Evolutionary conservation across 2,797 vertebrate species (phyloP).

Genomic region (Myotis pilosus): DNA sequence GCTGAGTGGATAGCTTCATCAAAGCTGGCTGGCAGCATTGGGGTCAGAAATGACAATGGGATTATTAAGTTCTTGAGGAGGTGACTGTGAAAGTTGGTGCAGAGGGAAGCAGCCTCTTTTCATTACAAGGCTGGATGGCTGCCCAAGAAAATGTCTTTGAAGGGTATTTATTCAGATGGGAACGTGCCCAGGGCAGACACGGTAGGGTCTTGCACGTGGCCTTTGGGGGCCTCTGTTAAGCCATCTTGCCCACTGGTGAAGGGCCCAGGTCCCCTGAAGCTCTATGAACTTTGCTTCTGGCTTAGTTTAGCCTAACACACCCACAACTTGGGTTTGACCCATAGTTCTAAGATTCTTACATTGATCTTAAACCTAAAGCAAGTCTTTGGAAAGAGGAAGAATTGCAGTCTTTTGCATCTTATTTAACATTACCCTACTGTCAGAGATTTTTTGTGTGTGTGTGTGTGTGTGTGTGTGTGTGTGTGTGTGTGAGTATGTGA

Average conservation of each 20-base stretch:
- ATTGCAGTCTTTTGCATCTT: slow-evolving; percentile 43
- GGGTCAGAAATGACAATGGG: not conserved
- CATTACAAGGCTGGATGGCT: not conserved
- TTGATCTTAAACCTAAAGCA: slow-evolving; percentile 49
- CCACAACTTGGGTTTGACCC: not conserved
- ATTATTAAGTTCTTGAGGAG: not conserved
- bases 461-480: no score
- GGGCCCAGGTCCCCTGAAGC: not conserved
- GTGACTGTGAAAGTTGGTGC: not conserved
- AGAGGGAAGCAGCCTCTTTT: not conserved
- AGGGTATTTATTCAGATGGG: not conserved
- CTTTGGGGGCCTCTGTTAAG: not conserved
- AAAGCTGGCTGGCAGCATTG: not conserved
- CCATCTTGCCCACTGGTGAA: not conserved
- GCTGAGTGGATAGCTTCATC: not conserved
- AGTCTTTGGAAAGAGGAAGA: slow-evolving; percentile 47
- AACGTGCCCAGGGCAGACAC: not conserved
- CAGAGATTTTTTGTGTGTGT: no score
- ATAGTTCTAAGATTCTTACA: not conserved
- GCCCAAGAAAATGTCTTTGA: not conserved
- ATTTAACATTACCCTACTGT: slow-evolving; percentile 25
- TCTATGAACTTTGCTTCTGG: not conserved
- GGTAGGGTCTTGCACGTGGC: fast-evolving
- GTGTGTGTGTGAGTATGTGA: not conserved
- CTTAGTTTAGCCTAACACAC: not conserved